Evolutionary conservation across 2,888 invertebrate genomes (phyloP).

Genomic region (Scelioninae gen. 1): DNA sequence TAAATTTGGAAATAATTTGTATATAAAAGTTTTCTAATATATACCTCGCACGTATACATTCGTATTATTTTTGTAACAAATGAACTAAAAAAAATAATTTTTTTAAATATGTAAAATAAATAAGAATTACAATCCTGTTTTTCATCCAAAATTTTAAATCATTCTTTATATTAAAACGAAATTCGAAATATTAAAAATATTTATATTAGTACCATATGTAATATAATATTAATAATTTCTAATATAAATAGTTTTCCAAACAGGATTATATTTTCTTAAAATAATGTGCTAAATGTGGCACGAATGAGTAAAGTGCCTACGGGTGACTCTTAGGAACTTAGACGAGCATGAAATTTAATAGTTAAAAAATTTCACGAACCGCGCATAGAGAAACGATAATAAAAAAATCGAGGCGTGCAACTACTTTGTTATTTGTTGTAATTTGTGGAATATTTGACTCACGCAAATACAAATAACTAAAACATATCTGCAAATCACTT

Average conservation of each 20-base stretch:
- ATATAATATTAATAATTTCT: no score
- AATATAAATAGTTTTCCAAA: conserved; percentile 5
- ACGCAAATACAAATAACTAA: conserved; percentile 38
- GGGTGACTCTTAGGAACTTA: conserved; percentile 42
- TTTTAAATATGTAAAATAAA: background rate
- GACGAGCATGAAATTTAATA: conserved; percentile 27
- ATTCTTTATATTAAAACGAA: no score
- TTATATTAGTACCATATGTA: no score
- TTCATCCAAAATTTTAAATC: no score
- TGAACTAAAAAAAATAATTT: background rate
- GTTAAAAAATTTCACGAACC: conserved; percentile 6
- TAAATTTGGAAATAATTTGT: background rate
- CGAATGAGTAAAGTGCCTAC: background rate
- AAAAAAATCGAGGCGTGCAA: no score
- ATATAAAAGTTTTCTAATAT: conserved; percentile 9
- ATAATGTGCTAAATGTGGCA: conserved; percentile 7
- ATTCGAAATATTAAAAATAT: no score
- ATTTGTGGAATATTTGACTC: conserved; percentile 28
- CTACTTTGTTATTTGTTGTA: no score
- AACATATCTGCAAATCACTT: conserved; percentile 51
- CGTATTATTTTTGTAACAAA: conserved; percentile 8
- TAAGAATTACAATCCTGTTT: conserved; percentile 1
- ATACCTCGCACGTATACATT: conserved; percentile 13
- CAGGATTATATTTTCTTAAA: conserved; percentile 7
- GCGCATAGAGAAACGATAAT: conserved; percentile 19